These are phyloP conservation scores for Turritopsis rubra DNA, from an alignment of 30 jellyfish, hydroid and myxozoan genomes.

Conservation along the genomic window DNA sequence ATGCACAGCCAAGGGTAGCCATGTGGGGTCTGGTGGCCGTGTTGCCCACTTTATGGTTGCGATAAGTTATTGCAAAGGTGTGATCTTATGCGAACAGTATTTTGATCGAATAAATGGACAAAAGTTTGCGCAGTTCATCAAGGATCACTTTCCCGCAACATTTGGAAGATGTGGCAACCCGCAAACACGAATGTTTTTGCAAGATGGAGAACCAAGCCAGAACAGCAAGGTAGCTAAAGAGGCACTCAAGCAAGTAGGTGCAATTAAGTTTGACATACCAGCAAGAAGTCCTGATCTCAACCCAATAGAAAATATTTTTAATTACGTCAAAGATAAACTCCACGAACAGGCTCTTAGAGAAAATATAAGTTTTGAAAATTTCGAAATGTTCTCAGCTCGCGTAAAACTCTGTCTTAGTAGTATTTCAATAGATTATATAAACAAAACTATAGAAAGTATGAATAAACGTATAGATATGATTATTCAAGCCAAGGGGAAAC, in stretches of 20 bases:
- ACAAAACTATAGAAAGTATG: slow-evolving; percentile 26
- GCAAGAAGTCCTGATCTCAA: slow-evolving; percentile 32
- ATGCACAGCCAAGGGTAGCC: too few relatives aligned
- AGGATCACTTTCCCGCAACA: slow-evolving; percentile 18
- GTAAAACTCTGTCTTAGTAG: not conserved
- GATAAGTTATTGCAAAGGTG: slow-evolving; percentile 18
- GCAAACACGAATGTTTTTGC: slow-evolving; percentile 10
- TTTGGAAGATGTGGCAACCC: not conserved
- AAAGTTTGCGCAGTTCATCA: slow-evolving; percentile 22
- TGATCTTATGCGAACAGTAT: slow-evolving; percentile 18
- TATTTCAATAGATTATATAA: not conserved
- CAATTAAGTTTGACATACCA: slow-evolving; percentile 12
- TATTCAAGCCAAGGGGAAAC: slow-evolving; percentile 26
- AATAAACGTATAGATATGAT: slow-evolving; percentile 24
- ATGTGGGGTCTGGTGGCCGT: slow-evolving; percentile 1
- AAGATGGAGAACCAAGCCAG: slow-evolving; percentile 33
- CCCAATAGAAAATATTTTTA: slow-evolving; percentile 27
- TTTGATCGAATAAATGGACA: slow-evolving; percentile 22
- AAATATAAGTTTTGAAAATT: slow-evolving; percentile 1
- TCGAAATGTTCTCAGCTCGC: not conserved
- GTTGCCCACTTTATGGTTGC: slow-evolving; percentile 27
- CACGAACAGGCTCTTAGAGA: slow-evolving; percentile 25
- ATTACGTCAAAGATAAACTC: not conserved
- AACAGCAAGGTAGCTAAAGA: slow-evolving; percentile 1
- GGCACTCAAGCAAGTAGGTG: slow-evolving; percentile 1